These are phyloP conservation scores for Drosophila prolongata DNA, from an alignment of 2,888 invertebrate genomes.

Conservation along the genomic window DNA sequence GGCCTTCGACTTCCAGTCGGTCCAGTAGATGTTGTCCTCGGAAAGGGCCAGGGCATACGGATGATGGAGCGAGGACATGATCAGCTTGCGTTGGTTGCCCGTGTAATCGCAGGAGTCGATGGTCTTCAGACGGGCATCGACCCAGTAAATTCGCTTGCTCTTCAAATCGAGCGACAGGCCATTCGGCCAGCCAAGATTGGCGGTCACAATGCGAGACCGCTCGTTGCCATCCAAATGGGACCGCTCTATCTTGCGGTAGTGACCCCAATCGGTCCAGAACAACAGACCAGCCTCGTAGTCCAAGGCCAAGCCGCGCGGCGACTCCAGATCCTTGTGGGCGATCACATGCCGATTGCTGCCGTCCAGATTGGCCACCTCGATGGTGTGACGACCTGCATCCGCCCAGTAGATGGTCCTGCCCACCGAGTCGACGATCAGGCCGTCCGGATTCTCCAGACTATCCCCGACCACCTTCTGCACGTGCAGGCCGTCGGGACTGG, in stretches of 20 bases:
- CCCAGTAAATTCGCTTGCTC: conserved; percentile 96
- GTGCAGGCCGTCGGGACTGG: conserved; percentile 87
- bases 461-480: conserved; percentile 89
- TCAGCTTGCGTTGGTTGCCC: conserved; percentile 88
- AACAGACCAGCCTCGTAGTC: conserved; percentile 92
- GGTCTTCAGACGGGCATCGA: conserved; percentile 92
- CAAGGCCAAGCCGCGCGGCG: conserved; percentile 93
- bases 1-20: conserved; percentile 94
- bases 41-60: conserved; percentile 94
- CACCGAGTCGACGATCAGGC: conserved; percentile 91
- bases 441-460: conserved; percentile 93
- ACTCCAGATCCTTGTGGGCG: conserved; percentile 90
- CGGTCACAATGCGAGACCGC: conserved; percentile 88
- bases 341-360: conserved; percentile 91
- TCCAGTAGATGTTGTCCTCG: conserved; percentile 92
- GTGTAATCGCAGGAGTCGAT: conserved; percentile 93
- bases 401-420: conserved; percentile 95
- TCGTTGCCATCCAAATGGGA: conserved; percentile 95
- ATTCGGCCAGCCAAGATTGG: conserved; percentile 95
- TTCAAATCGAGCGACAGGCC: conserved; percentile 94
- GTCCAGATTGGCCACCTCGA: conserved; percentile 93
- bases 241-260: conserved; percentile 91
- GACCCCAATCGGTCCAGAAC: conserved; percentile 97
- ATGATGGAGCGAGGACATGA: conserved; percentile 89
- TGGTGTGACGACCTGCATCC: conserved; percentile 91